Percentiles rank a stretch among this genome's conserved stretches.
phyloP scores from a whole-genome alignment of 2,797 vertebrate genomes.

The Atherinosoma microstoma region DNA sequence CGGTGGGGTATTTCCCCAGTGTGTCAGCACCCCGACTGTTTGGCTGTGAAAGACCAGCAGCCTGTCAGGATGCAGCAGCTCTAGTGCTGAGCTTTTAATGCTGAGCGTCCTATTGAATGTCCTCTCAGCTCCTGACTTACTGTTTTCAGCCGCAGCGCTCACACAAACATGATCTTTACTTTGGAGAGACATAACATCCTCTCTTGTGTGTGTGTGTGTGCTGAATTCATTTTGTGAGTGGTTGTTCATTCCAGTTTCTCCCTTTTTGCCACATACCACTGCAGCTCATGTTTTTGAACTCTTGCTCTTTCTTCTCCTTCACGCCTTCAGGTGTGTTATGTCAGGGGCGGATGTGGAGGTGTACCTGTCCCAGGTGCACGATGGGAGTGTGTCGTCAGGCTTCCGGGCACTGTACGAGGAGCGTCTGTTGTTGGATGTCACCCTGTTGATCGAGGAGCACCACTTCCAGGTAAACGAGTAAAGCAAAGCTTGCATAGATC shows the following conservation, averaged over 20 bases:
- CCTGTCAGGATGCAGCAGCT: conserved; percentile 60
- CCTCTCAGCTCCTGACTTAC: conserved; percentile 48
- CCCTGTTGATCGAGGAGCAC: conserved; percentile 94
- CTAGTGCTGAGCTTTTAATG: conserved; percentile 69
- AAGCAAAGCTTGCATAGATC: background rate
- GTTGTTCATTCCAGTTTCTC: background rate
- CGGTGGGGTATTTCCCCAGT: conserved; percentile 10
- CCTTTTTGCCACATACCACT: background rate
- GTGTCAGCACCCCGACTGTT: background rate
- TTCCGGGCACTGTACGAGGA: conserved; percentile 99
- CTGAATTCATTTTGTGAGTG: background rate
- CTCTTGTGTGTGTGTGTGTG: background rate
- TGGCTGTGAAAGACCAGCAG: background rate
- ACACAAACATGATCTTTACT: conserved; percentile 3
- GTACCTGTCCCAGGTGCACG: conserved; percentile 98
- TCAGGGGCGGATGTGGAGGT: conserved; percentile 99
- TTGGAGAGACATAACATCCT: background rate
- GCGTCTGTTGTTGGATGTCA: conserved; percentile 96
- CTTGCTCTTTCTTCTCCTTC: background rate
- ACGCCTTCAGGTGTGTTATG: conserved; percentile 92
- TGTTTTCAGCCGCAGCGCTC: conserved; percentile 24
- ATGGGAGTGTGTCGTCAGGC: conserved; percentile 97
- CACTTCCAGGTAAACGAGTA: conserved; percentile 92
- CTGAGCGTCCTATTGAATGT: conserved; percentile 48
- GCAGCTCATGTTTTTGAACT: background rate